Percentiles rank a stretch among this genome's conserved stretches.
Evolutionary conservation across 2,888 invertebrate genomes (phyloP).

Genomic region (Plebejus anna): DNA sequence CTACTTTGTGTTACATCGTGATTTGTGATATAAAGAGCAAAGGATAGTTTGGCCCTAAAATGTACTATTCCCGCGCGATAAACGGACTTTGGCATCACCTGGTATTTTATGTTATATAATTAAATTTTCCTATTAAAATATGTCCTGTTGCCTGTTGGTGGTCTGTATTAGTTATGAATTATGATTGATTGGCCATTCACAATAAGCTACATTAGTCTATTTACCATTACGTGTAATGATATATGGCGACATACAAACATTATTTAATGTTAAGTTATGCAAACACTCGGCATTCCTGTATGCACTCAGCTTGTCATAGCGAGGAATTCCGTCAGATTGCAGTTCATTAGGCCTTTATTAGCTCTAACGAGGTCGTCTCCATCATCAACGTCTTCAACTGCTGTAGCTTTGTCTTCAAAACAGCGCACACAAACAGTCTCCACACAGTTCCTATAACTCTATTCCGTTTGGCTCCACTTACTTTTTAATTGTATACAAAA

Average conservation of each 20-base stretch:
- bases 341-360: slow-evolving; percentile 17
- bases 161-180: background rate
- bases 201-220: slow-evolving; percentile 10
- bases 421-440: no score
- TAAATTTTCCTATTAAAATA: background rate
- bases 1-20: no score
- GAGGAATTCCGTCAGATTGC: slow-evolving; percentile 19
- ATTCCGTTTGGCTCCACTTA: no score
- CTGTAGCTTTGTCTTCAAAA: background rate
- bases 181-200: slow-evolving; percentile 6
- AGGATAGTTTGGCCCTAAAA: no score
- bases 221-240: slow-evolving; percentile 19
- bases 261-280: slow-evolving; percentile 23
- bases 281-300: slow-evolving; percentile 2
- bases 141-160: background rate
- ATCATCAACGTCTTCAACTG: background rate
- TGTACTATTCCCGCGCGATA: background rate
- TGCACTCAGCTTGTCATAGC: slow-evolving; percentile 20
- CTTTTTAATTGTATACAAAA: no score
- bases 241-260: slow-evolving; percentile 15
- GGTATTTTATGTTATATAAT: background rate
- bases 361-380: slow-evolving; percentile 6
- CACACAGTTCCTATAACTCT: background rate
- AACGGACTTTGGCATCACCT: background rate
- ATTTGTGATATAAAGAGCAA: no score